phyloP scores from a whole-genome alignment of 2,888 invertebrate genomes.

The Schrankia costaestrigalis region DNA sequence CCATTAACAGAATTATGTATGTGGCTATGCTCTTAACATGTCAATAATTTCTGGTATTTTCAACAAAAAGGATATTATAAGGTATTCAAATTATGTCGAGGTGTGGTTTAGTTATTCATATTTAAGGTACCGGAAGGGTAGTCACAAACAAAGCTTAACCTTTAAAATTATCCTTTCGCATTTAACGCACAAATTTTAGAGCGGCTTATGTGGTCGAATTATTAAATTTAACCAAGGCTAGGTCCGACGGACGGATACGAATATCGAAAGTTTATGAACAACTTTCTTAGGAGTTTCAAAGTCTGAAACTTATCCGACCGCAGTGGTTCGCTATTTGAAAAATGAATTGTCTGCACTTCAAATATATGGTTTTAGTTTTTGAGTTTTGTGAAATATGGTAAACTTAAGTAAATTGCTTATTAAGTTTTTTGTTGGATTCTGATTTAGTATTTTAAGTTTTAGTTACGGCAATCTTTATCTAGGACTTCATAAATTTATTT shows the following conservation, averaged over 20 bases:
- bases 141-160: conserved; percentile 14
- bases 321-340: conserved; percentile 64
- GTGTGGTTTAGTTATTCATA: conserved; percentile 4
- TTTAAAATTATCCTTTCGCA: conserved; percentile 25
- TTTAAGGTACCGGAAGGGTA: neutral
- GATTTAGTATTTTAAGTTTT: too few species aligned
- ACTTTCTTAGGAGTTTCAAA: conserved; percentile 54
- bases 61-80: neutral
- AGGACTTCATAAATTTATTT: conserved; percentile 3
- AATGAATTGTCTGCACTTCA: conserved; percentile 76
- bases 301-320: conserved; percentile 54
- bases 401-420: conserved; percentile 37
- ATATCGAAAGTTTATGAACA: conserved; percentile 64
- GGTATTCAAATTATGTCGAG: conserved; percentile 5
- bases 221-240: conserved; percentile 53
- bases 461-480: conserved; percentile 11
- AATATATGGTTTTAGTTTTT: conserved; percentile 69
- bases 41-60: too few species aligned
- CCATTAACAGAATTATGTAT: neutral
- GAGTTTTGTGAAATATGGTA: conserved; percentile 56
- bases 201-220: conserved; percentile 50
- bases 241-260: conserved; percentile 59
- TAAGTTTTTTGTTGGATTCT: conserved; percentile 10
- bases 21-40: too few species aligned
- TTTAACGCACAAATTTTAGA: conserved; percentile 30